Evolutionary conservation across 2,888 invertebrate genomes (phyloP).

Genomic region (Mellilla xanthometata): DNA sequence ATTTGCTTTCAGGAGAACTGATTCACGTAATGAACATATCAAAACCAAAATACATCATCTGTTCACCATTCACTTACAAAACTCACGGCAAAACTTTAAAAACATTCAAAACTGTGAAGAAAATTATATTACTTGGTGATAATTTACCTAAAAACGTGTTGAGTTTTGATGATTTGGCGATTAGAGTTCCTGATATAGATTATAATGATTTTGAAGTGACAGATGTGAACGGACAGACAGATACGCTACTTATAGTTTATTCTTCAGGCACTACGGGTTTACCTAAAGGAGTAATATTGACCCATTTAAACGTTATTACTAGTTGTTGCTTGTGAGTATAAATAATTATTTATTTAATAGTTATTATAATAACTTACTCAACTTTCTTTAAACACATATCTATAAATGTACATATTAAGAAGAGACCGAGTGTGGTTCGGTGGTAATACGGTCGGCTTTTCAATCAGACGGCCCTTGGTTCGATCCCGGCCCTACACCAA

Average conservation of each 20-base stretch:
- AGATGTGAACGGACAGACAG: slow-evolving; percentile 50
- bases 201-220: slow-evolving; percentile 48
- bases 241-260: slow-evolving; percentile 54
- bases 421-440: no score
- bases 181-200: slow-evolving; percentile 39
- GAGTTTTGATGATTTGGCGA: slow-evolving; percentile 46
- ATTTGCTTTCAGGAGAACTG: slow-evolving; percentile 65
- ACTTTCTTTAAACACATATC: no score
- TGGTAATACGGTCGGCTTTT: no score
- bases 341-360: not conserved
- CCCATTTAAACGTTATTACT: slow-evolving; percentile 53
- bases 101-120: slow-evolving; percentile 39
- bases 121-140: slow-evolving; percentile 51
- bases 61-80: slow-evolving; percentile 52
- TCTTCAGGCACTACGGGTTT: slow-evolving; percentile 71
- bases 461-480: no score
- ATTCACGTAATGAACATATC: slow-evolving; percentile 53
- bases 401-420: no score
- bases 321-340: slow-evolving; percentile 49
- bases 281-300: slow-evolving; percentile 65
- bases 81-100: slow-evolving; percentile 41
- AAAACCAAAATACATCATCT: slow-evolving; percentile 56
- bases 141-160: slow-evolving; percentile 37
- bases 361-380: no score
- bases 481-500: no score